Percentiles rank a stretch among this genome's conserved stretches.
Conservation (phyloP, 2,797 vertebrate genomes). For the Percopsis omiscomaycus region DNA sequence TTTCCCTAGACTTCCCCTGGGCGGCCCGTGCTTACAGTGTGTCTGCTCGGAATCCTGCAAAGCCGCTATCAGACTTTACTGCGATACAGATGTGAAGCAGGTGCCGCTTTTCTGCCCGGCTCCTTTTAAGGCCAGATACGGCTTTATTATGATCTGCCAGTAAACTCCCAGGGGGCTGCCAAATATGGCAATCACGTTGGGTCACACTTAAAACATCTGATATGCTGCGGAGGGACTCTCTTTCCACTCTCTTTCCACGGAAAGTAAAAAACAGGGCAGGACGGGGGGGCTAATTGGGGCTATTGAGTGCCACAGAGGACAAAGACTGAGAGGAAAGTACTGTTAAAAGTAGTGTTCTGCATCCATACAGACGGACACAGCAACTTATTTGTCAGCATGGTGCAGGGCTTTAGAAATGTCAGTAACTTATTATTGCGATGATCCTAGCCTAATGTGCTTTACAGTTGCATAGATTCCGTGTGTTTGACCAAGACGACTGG, state of each 20-base stretch:
- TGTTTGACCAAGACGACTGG: neutral
- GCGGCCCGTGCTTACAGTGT: conserved; percentile 4
- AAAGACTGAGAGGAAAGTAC: conserved; percentile 1
- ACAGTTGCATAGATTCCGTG: neutral
- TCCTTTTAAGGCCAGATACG: conserved; percentile 81
- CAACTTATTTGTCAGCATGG: too few species aligned
- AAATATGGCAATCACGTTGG: conserved; percentile 78
- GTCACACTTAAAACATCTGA: conserved; percentile 45
- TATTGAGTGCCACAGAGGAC: neutral
- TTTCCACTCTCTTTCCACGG: too few species aligned
- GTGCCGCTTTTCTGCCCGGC: conserved; percentile 69
- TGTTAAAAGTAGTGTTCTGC: neutral
- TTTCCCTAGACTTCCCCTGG: conserved; percentile 39
- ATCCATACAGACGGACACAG: neutral
- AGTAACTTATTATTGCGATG: too few species aligned
- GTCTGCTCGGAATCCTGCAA: conserved; percentile 38
- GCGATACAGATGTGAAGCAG: conserved; percentile 75
- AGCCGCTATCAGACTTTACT: conserved; percentile 64
- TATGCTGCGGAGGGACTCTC: conserved; percentile 60
- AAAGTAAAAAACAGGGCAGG: conserved; percentile 21
- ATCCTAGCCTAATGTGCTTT: too few species aligned
- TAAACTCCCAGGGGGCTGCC: conserved; percentile 70
- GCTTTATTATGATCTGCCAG: conserved; percentile 78
- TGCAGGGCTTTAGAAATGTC: too few species aligned
- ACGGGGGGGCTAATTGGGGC: conserved; percentile 9